Conservation (phyloP, 2,888 invertebrate genomes). For the Drosophila vallismaia region DNA sequence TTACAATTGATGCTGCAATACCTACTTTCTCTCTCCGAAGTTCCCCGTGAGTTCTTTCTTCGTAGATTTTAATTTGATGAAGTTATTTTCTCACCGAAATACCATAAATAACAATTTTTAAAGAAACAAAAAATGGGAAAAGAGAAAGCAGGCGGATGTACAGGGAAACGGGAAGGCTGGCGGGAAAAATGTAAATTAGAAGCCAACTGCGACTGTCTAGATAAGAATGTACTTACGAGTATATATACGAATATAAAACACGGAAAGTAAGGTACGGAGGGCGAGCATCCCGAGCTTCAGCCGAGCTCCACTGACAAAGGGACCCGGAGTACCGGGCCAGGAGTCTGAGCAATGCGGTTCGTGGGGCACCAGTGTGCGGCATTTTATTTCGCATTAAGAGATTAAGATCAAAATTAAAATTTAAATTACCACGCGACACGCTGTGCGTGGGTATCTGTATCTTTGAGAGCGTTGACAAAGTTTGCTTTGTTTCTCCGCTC, state of each 20-base stretch:
- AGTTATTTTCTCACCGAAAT: constrained; percentile 34
- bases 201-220: constrained; percentile 46
- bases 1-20: too few relatives aligned
- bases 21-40: too few relatives aligned
- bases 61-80: constrained; percentile 37
- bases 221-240: constrained; percentile 36
- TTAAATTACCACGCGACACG: constrained; percentile 82
- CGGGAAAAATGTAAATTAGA: constrained; percentile 66
- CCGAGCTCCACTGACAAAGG: constrained; percentile 5
- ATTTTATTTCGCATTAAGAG: constrained; percentile 84
- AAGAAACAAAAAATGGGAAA: constrained; percentile 21
- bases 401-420: constrained; percentile 84
- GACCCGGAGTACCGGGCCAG: constrained; percentile 18
- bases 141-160: constrained; percentile 4
- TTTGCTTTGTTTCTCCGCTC: constrained; percentile 40
- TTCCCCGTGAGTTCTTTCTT: too few relatives aligned
- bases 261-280: not conserved
- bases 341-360: constrained; percentile 48
- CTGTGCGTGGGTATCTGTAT: constrained; percentile 30
- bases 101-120: constrained; percentile 43
- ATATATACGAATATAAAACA: constrained; percentile 9
- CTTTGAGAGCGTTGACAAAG: constrained; percentile 23
- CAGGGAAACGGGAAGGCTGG: not conserved
- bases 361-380: constrained; percentile 82
- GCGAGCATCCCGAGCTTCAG: not conserved